Conservation (phyloP, 1,140 invertebrate genomes). For the Drosophila leontia region DNA sequence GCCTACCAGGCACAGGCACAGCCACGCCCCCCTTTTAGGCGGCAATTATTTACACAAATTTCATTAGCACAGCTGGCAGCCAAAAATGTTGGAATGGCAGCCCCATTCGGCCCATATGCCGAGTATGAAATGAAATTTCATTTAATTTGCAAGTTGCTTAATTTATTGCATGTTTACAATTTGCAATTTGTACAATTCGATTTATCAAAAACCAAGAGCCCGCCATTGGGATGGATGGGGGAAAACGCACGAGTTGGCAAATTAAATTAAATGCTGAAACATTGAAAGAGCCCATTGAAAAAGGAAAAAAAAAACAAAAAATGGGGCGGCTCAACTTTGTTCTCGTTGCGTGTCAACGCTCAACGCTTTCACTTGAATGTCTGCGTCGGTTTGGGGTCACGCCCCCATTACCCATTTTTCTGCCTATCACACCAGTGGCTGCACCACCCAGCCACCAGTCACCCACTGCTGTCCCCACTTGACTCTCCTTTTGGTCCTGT, state of each 20-base stretch:
- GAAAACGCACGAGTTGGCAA: slow-evolving; percentile 68
- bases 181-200: slow-evolving; percentile 81
- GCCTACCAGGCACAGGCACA: neutral
- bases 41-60: slow-evolving; percentile 80
- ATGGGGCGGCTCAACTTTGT: slow-evolving; percentile 40
- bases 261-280: slow-evolving; percentile 75
- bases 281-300: slow-evolving; percentile 22
- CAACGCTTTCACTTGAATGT: slow-evolving; percentile 77
- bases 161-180: slow-evolving; percentile 81
- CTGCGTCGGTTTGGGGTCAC: slow-evolving; percentile 74
- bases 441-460: slow-evolving; percentile 6
- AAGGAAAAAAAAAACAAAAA: slow-evolving; percentile 7
- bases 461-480: slow-evolving; percentile 33
- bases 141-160: slow-evolving; percentile 79
- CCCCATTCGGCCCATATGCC: slow-evolving; percentile 45
- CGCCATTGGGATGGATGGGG: neutral
- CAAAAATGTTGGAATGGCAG: slow-evolving; percentile 41
- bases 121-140: slow-evolving; percentile 62
- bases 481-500: slow-evolving; percentile 37
- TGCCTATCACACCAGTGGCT: slow-evolving; percentile 13
- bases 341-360: slow-evolving; percentile 72
- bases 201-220: slow-evolving; percentile 48
- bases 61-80: slow-evolving; percentile 73
- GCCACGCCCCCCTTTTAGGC: slow-evolving; percentile 55
- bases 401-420: slow-evolving; percentile 59